Conservation (phyloP, 2,888 invertebrate genomes). For the Xanthorhoe spadicearia region DNA sequence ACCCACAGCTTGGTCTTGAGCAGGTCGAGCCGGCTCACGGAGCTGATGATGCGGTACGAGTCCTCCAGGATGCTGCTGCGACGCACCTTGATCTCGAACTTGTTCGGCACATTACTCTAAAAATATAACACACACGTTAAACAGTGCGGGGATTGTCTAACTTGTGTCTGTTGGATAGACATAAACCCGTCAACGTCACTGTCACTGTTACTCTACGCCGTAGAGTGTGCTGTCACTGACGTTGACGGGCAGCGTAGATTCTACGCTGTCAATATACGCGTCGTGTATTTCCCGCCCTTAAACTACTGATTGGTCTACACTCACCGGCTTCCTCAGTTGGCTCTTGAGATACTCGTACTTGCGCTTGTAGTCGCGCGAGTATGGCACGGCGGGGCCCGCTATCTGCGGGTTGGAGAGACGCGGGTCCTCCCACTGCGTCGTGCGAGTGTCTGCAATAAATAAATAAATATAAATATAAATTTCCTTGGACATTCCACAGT, state of each 20-base stretch:
- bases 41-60: conserved; percentile 97
- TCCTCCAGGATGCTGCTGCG: conserved; percentile 97
- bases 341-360: conserved; percentile 99
- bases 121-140: too few species aligned
- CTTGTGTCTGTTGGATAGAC: too few species aligned
- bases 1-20: conserved; percentile 99
- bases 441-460: conserved; percentile 93
- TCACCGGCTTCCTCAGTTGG: conserved; percentile 96
- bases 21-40: conserved; percentile 94
- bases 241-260: too few species aligned
- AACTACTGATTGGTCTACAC: conserved; percentile 55
- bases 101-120: conserved; percentile 98
- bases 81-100: conserved; percentile 98
- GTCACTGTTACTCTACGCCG: too few species aligned
- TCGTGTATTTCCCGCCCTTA: too few species aligned
- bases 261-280: too few species aligned
- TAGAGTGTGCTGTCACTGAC: too few species aligned
- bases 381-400: conserved; percentile 98
- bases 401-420: conserved; percentile 97
- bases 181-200: too few species aligned
- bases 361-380: conserved; percentile 99
- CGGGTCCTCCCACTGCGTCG: conserved; percentile 99
- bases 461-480: too few species aligned
- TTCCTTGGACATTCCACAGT: too few species aligned
- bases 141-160: too few species aligned